Evolutionary conservation across 1,140 invertebrate species (phyloP).

Genomic region (Nylanderia fulva): DNA sequence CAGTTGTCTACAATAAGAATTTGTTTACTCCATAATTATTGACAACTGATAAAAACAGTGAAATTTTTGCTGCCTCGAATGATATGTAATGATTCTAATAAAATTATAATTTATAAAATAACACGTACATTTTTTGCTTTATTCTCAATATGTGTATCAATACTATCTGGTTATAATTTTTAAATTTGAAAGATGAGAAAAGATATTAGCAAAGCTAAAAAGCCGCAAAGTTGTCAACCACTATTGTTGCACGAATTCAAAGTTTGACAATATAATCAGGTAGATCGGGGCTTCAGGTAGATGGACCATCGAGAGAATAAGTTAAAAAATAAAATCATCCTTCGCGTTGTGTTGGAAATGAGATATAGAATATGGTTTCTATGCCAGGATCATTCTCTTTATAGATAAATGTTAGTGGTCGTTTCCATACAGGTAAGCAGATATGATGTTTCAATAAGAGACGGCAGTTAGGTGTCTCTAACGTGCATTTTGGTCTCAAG

Average conservation of each 20-base stretch:
- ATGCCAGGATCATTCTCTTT: constrained; percentile 72
- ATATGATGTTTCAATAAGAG: constrained; percentile 83
- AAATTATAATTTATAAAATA: constrained; percentile 1
- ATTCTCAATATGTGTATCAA: constrained; percentile 9
- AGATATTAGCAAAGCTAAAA: neutral
- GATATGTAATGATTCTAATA: neutral
- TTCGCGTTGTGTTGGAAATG: constrained; percentile 51
- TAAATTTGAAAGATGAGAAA: neutral
- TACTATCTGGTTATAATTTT: neutral
- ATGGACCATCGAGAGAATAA: neutral
- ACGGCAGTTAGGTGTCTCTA: constrained; percentile 78
- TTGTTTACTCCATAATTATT: neutral
- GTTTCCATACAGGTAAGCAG: constrained; percentile 69
- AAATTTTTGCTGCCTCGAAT: neutral
- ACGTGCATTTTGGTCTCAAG: constrained; percentile 78
- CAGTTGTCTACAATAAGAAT: neutral
- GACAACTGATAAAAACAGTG: neutral
- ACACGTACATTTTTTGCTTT: neutral
- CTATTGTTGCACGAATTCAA: neutral
- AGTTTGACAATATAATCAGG: constrained; percentile 19
- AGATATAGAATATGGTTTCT: constrained; percentile 22
- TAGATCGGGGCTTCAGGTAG: neutral
- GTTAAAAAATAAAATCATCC: constrained; percentile 53
- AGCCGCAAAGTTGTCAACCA: neutral
- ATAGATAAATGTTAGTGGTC: constrained; percentile 76